A percentile compares a stretch with the other conserved stretches of the same genome.
phyloP scores from a whole-genome alignment of 2,888 invertebrate species.

The Trisateles emortualis region DNA sequence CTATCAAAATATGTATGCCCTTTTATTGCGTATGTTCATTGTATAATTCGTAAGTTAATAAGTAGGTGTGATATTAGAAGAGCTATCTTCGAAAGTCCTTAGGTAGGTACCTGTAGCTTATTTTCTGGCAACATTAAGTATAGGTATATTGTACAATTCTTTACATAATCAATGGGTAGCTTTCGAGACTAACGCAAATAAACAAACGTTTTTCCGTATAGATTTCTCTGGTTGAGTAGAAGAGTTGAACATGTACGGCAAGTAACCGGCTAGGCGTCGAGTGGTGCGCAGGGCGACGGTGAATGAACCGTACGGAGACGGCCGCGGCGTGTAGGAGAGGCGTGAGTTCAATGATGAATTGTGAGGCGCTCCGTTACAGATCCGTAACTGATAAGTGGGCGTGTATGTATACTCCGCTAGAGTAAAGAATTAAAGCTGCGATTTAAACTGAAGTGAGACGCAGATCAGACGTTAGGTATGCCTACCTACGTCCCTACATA shows the following conservation, averaged over 20 bases:
- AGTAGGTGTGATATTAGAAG: no score
- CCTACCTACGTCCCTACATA: neutral
- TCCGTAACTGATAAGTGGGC: conserved; percentile 14
- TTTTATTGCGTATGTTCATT: no score
- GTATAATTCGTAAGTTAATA: no score
- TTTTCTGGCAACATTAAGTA: no score
- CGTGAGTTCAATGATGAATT: conserved; percentile 18
- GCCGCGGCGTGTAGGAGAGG: conserved; percentile 8
- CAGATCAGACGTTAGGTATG: neutral
- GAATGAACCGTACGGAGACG: conserved; percentile 20
- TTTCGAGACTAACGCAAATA: neutral
- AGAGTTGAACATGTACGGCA: conserved; percentile 7
- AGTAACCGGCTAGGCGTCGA: conserved; percentile 15
- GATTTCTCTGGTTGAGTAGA: neutral
- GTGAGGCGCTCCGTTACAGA: conserved; percentile 10
- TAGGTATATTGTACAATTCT: no score
- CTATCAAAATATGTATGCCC: no score
- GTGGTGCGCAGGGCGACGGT: conserved; percentile 23
- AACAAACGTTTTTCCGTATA: neutral
- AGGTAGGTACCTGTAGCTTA: no score
- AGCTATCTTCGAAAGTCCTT: no score
- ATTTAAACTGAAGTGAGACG: neutral
- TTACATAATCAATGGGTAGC: no score
- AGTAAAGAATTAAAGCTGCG: neutral
- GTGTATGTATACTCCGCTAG: neutral